These are phyloP conservation scores for Rhinogobio ventralis DNA, from an alignment of 2,797 vertebrate species.

Conservation along the genomic window DNA sequence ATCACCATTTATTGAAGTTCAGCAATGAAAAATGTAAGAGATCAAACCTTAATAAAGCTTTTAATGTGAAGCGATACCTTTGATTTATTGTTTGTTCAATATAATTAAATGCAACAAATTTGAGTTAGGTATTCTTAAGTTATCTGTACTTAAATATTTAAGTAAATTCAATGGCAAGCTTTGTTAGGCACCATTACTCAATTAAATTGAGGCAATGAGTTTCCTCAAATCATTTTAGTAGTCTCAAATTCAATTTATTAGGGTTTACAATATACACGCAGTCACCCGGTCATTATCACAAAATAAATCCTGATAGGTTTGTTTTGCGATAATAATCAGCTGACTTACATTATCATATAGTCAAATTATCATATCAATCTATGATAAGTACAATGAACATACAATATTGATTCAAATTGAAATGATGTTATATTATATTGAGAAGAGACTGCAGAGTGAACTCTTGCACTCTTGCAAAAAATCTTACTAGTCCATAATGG, in stretches of 20 bases:
- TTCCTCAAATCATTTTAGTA: neutral
- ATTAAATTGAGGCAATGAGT: neutral
- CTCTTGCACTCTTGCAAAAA: constrained; percentile 5
- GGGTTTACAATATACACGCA: neutral
- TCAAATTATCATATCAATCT: neutral
- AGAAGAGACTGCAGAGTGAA: neutral
- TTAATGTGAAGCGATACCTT: too few relatives aligned
- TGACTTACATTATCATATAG: neutral
- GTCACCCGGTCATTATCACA: neutral
- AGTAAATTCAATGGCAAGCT: neutral
- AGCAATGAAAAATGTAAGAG: too few relatives aligned
- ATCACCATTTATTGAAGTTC: too few relatives aligned
- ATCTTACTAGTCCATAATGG: neutral
- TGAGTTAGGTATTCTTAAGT: too few relatives aligned
- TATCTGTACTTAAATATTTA: neutral
- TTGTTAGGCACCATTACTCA: neutral
- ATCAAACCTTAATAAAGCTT: too few relatives aligned
- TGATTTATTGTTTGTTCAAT: too few relatives aligned
- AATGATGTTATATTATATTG: neutral
- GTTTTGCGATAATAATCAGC: neutral
- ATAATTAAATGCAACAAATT: too few relatives aligned
- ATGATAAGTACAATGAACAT: neutral
- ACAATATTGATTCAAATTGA: neutral
- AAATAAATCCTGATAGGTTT: neutral
- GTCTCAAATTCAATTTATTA: neutral